phyloP scores from a whole-genome alignment of 1,140 invertebrate species.

The Brachionus plicatilis region DNA sequence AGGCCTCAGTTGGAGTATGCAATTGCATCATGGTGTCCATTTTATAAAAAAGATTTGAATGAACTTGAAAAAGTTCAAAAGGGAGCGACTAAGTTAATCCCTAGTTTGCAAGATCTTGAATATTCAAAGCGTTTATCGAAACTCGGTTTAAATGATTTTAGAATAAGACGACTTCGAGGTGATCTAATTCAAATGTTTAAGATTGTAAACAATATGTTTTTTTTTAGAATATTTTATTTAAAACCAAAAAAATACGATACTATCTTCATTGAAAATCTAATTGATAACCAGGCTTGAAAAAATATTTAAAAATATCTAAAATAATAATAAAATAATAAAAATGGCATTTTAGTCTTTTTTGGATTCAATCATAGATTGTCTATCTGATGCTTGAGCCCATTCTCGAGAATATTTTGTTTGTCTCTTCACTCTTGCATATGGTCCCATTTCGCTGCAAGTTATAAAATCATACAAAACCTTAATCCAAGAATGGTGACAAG shows the following conservation, averaged over 20 bases:
- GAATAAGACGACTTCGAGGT: no score
- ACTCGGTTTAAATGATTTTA: no score
- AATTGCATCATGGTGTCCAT: no score
- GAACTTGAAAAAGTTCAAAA: no score
- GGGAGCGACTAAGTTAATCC: no score
- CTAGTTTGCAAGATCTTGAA: no score
- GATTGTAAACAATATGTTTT: no score
- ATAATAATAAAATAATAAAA: background rate
- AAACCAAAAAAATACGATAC: background rate
- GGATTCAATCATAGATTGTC: background rate
- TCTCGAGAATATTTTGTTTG: conserved; percentile 17
- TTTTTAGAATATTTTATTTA: no score
- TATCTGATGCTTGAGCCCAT: background rate
- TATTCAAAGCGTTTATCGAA: no score
- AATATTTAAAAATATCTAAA: background rate
- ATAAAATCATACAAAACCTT: conserved; percentile 84
- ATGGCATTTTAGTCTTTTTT: background rate
- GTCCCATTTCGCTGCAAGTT: conserved; percentile 83
- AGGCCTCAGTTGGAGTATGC: no score
- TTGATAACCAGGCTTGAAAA: background rate
- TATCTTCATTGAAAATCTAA: background rate
- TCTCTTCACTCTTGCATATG: conserved; percentile 67
- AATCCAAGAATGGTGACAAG: conserved; percentile 80
- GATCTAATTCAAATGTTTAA: no score
- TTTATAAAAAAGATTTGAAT: no score